Conservation (phyloP, 2,797 vertebrate genomes). For the Microtus californicus region DNA sequence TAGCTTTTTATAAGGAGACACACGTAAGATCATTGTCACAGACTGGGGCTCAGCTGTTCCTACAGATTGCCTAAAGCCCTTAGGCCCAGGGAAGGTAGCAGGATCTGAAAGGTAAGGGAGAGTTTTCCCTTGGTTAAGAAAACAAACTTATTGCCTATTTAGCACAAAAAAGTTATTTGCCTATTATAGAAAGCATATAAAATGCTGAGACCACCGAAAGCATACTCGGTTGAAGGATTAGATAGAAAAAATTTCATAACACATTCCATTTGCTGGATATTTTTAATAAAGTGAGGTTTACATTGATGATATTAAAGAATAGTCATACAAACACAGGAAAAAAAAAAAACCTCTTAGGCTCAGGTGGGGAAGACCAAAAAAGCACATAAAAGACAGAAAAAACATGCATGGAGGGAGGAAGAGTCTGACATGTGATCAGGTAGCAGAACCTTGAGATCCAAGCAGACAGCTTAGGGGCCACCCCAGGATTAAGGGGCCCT, state of each 20-base stretch:
- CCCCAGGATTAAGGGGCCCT: accelerated
- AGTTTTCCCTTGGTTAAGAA: background rate
- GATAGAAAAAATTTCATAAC: accelerated
- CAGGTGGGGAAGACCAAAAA: background rate
- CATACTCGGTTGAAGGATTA: background rate
- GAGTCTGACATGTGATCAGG: background rate
- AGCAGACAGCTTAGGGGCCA: background rate
- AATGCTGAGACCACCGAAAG: accelerated
- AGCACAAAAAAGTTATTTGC: accelerated
- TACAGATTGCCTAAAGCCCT: background rate
- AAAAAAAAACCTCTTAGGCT: background rate
- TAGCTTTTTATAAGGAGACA: background rate
- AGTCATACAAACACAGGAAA: background rate
- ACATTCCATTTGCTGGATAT: background rate
- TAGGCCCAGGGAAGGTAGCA: background rate
- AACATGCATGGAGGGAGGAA: background rate
- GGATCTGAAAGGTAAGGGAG: background rate
- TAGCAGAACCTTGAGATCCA: accelerated
- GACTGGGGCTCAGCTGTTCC: background rate
- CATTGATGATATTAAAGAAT: background rate
- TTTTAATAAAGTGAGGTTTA: conserved; percentile 54
- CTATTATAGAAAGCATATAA: too few species aligned
- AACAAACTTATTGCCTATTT: background rate
- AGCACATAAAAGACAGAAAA: background rate
- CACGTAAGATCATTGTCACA: accelerated